These are phyloP conservation scores for Rhombomys opimus DNA, from an alignment of 2,113 vertebrate genomes.

Conservation along the genomic window DNA sequence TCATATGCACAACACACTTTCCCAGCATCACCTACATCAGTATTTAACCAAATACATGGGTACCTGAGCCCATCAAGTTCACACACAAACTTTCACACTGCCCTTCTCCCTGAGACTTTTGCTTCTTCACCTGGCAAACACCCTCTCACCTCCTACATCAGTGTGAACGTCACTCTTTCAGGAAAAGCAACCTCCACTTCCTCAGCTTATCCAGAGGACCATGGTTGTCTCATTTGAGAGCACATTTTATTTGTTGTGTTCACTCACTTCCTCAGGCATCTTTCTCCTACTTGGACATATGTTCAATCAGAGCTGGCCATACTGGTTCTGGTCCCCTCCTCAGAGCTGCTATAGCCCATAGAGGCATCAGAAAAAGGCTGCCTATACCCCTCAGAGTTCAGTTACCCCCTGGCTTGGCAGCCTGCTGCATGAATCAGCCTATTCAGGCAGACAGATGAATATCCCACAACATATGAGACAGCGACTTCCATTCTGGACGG, in stretches of 20 bases:
- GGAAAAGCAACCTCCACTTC: not conserved
- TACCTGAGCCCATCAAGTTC: not conserved
- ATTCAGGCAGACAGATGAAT: not conserved
- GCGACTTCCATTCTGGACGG: not conserved
- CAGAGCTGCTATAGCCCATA: not conserved
- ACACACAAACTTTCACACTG: no score
- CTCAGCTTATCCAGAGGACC: not conserved
- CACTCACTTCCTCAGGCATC: not conserved
- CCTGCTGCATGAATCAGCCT: not conserved
- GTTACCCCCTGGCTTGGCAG: not conserved
- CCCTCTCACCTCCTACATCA: not conserved
- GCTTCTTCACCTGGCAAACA: not conserved
- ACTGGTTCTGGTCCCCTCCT: not conserved
- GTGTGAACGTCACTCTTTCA: not conserved
- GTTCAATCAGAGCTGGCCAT: not conserved
- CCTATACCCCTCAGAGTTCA: not conserved
- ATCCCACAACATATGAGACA: not conserved
- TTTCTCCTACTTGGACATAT: not conserved
- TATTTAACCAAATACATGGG: not conserved
- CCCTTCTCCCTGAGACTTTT: not conserved
- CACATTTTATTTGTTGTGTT: not conserved
- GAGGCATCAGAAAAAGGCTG: not conserved
- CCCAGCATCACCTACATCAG: not conserved
- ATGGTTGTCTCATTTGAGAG: not conserved
- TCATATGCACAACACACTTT: not conserved